Percentiles rank a stretch among this genome's conserved stretches.
These are phyloP conservation scores for Shinisaurus crocodilurus DNA, from an alignment of 2,113 vertebrate genomes.

Conservation along the genomic window DNA sequence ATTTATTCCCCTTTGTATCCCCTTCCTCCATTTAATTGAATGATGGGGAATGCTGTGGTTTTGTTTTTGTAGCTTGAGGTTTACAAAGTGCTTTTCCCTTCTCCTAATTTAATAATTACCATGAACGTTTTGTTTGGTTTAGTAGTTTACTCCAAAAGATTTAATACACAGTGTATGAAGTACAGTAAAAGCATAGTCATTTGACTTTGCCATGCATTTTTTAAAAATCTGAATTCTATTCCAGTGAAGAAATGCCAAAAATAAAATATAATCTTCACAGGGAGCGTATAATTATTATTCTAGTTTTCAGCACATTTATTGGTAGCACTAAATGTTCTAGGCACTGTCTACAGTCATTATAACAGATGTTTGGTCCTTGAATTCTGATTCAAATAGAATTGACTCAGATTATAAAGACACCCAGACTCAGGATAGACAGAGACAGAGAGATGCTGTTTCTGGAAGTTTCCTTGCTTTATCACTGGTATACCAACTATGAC, in stretches of 20 bases:
- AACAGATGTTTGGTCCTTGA: constrained; percentile 24
- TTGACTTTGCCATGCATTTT: neutral
- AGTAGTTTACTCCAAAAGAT: neutral
- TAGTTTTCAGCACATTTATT: neutral
- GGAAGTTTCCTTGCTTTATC: too few species aligned
- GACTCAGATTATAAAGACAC: constrained; percentile 8
- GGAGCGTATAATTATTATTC: neutral
- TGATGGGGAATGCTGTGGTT: neutral
- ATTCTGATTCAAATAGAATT: constrained; percentile 22
- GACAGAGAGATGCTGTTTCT: neutral
- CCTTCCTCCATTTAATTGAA: neutral
- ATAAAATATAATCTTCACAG: neutral
- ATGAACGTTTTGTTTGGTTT: neutral
- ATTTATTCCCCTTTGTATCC: neutral
- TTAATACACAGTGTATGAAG: neutral
- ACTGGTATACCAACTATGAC: too few species aligned
- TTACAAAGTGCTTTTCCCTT: constrained; percentile 2
- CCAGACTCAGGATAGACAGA: neutral
- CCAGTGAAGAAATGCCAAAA: neutral
- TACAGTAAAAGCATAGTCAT: neutral
- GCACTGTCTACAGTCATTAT: neutral
- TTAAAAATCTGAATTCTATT: constrained; percentile 6
- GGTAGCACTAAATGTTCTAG: constrained; percentile 8
- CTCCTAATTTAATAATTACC: neutral
- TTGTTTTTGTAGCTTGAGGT: neutral